Conservation (phyloP, 2,113 vertebrate species). For the Gavialis gangeticus region DNA sequence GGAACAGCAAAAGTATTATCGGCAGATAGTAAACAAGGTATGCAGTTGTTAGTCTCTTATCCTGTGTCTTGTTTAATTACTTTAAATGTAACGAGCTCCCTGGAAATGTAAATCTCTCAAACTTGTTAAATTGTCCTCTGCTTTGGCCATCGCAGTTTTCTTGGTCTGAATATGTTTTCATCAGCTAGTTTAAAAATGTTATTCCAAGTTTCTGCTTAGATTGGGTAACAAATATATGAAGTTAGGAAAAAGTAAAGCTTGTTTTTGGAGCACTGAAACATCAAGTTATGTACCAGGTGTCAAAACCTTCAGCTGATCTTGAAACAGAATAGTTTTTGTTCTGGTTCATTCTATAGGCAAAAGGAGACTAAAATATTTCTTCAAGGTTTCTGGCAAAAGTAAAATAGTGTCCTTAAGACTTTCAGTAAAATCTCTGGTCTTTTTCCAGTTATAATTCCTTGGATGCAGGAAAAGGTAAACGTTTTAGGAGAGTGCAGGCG, state of each 20-base stretch:
- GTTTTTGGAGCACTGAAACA: neutral
- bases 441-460: neutral
- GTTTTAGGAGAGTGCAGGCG: too few species aligned
- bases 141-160: neutral
- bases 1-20: conserved; percentile 97
- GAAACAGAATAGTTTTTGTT: neutral
- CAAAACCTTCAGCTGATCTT: too few species aligned
- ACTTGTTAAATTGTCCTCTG: neutral
- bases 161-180: neutral
- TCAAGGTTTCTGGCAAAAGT: neutral
- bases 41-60: neutral
- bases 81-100: conserved; percentile 70
- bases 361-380: neutral
- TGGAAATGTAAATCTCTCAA: neutral
- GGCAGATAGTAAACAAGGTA: conserved; percentile 96
- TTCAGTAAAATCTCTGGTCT: neutral
- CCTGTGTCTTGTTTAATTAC: neutral
- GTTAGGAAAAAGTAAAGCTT: neutral
- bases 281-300: too few species aligned
- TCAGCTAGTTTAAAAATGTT: neutral
- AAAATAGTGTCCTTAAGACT: neutral
- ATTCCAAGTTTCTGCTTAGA: neutral
- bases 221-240: neutral
- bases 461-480: neutral
- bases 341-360: neutral